Percentiles rank a stretch among this genome's conserved stretches.
Conservation (phyloP, 2,797 vertebrate species). For the Buphagus erythrorhynchus region DNA sequence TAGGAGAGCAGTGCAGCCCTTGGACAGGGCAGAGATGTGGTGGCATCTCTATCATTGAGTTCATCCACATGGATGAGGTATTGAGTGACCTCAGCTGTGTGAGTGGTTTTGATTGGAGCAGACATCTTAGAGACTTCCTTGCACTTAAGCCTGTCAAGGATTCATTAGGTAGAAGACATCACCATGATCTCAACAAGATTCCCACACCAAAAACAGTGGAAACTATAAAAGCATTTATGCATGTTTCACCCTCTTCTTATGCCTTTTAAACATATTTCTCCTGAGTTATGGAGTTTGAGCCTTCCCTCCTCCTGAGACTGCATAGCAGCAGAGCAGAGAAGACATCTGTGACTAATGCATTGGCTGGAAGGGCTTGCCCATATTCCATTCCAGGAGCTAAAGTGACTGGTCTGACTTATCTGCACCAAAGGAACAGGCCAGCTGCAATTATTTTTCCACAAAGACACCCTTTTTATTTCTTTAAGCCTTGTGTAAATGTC, state of each 20-base stretch:
- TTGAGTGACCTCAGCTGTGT: background rate
- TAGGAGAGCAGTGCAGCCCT: background rate
- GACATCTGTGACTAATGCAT: background rate
- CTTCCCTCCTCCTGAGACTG: background rate
- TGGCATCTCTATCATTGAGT: background rate
- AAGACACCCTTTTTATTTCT: slow-evolving; percentile 11
- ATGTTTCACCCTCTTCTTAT: background rate
- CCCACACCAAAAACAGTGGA: background rate
- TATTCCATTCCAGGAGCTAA: background rate
- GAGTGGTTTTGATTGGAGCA: background rate
- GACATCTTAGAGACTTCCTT: background rate
- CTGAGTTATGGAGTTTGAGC: background rate
- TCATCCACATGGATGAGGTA: background rate
- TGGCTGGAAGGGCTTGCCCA: background rate
- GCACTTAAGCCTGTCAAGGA: background rate
- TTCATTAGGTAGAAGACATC: background rate
- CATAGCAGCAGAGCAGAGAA: background rate
- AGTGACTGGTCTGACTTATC: slow-evolving; percentile 28
- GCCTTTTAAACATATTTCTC: background rate
- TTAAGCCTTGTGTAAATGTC: slow-evolving; percentile 20
- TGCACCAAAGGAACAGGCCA: slow-evolving; percentile 19
- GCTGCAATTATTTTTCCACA: slow-evolving; percentile 41
- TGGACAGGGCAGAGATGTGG: background rate
- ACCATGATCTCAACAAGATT: background rate
- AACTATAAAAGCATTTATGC: background rate